Evolutionary conservation across 1,140 invertebrate species (phyloP).

Genomic region (Nomia melanderi): DNA sequence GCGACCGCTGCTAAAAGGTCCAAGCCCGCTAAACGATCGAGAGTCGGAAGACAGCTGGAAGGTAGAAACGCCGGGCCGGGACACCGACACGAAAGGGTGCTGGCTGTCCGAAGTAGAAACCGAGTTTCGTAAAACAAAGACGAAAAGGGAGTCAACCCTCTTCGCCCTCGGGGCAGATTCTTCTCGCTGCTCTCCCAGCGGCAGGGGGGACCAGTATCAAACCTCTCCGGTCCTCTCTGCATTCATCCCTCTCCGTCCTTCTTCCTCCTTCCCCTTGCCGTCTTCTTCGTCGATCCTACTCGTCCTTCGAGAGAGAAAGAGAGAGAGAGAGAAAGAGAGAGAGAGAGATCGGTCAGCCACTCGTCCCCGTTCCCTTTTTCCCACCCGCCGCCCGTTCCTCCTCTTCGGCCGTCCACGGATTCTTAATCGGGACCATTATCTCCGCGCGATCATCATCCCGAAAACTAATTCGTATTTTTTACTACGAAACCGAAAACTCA

Average conservation of each 20-base stretch:
- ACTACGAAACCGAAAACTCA: slow-evolving; percentile 80
- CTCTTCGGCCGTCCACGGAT: slow-evolving; percentile 67
- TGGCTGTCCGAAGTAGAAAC: slow-evolving; percentile 21
- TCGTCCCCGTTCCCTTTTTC: slow-evolving; percentile 10
- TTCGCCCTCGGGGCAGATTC: slow-evolving; percentile 59
- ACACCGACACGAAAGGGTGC: slow-evolving; percentile 54
- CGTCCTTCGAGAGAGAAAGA: too few relatives aligned
- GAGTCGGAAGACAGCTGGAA: too few relatives aligned
- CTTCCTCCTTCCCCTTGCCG: neutral
- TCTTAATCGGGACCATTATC: slow-evolving; percentile 81
- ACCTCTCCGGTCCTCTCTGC: neutral
- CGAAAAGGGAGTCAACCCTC: slow-evolving; percentile 61
- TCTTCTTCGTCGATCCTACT: too few relatives aligned
- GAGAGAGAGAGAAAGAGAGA: too few relatives aligned
- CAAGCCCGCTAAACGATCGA: too few relatives aligned
- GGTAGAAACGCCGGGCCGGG: too few relatives aligned
- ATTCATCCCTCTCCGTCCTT: too few relatives aligned
- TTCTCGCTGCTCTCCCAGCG: slow-evolving; percentile 25
- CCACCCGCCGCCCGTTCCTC: slow-evolving; percentile 41
- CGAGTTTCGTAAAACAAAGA: slow-evolving; percentile 65
- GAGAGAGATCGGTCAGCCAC: slow-evolving; percentile 25
- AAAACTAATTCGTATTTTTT: slow-evolving; percentile 81
- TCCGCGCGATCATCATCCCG: slow-evolving; percentile 79
- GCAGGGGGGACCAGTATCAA: slow-evolving; percentile 24
- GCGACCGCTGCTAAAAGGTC: too few relatives aligned